A percentile compares a stretch with the other conserved stretches of the same genome.
Evolutionary conservation across 2,888 invertebrate species (phyloP).

Genomic region (Macaria notata): DNA sequence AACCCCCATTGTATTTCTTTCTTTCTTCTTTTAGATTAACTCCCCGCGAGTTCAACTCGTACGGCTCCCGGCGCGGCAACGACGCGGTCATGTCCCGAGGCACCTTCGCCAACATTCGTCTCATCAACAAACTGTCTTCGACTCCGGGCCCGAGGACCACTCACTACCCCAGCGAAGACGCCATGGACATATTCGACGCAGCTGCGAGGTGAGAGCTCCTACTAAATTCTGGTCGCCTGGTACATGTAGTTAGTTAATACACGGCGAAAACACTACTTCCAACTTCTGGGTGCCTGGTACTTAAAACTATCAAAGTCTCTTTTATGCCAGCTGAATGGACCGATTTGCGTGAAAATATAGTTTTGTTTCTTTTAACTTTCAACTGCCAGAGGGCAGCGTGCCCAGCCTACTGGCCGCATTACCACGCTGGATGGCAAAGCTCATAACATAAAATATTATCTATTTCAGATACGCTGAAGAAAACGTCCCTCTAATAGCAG

Average conservation of each 20-base stretch:
- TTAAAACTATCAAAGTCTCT: too few relatives aligned
- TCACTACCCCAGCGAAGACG: slow-evolving; percentile 93
- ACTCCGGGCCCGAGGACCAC: slow-evolving; percentile 92
- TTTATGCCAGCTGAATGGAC: too few relatives aligned
- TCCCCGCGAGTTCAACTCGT: slow-evolving; percentile 98
- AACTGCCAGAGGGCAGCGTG: too few relatives aligned
- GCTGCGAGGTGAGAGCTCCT: slow-evolving; percentile 84
- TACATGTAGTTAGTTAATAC: slow-evolving; percentile 87
- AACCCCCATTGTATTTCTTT: too few relatives aligned
- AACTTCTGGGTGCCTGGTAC: neutral
- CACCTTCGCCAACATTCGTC: slow-evolving; percentile 98
- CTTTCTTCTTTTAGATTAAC: too few relatives aligned
- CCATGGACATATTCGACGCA: slow-evolving; percentile 97
- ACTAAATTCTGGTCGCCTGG: neutral
- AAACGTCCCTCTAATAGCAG: slow-evolving; percentile 88
- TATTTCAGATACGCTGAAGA: slow-evolving; percentile 86
- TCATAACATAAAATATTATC: too few relatives aligned
- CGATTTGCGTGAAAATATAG: too few relatives aligned
- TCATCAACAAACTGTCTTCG: slow-evolving; percentile 93
- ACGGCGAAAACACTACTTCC: slow-evolving; percentile 86
- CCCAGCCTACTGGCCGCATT: too few relatives aligned
- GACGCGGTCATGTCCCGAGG: slow-evolving; percentile 99
- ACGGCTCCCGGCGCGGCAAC: slow-evolving; percentile 98
- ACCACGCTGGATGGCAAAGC: too few relatives aligned
- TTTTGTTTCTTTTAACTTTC: too few relatives aligned